A percentile compares a stretch with the other conserved stretches of the same genome.
Conservation (phyloP, 2,888 invertebrate genomes). For the Dicroscelio sp. region DNA sequence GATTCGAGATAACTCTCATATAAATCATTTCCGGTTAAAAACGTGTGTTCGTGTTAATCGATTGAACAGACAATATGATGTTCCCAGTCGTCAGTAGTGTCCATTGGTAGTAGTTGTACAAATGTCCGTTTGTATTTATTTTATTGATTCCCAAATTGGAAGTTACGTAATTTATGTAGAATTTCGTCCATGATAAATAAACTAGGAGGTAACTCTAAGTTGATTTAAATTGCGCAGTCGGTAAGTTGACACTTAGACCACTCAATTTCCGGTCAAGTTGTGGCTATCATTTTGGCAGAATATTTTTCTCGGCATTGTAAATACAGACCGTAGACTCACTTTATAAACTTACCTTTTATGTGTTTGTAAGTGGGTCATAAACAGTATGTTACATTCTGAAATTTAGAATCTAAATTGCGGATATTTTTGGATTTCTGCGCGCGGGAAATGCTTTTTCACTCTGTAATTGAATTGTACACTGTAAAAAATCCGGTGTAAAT, state of each 20-base stretch:
- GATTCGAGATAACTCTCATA: background rate
- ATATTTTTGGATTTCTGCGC: slow-evolving; percentile 36
- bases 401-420: slow-evolving; percentile 49
- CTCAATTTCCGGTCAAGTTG: background rate
- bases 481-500: too few species aligned
- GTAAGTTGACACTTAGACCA: background rate
- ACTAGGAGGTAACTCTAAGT: slow-evolving; percentile 9
- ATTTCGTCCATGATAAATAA: background rate
- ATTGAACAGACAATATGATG: background rate
- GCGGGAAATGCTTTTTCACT: slow-evolving; percentile 13
- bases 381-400: slow-evolving; percentile 51
- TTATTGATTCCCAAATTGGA: too few species aligned
- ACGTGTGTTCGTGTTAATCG: background rate
- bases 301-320: slow-evolving; percentile 11
- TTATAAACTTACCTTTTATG: slow-evolving; percentile 43
- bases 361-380: slow-evolving; percentile 60
- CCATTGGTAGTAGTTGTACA: background rate
- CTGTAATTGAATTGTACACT: too few species aligned
- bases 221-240: background rate
- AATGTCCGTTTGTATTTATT: background rate
- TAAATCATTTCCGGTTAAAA: background rate
- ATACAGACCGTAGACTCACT: slow-evolving; percentile 32
- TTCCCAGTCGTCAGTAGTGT: background rate
- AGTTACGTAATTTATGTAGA: background rate
- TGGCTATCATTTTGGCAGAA: slow-evolving; percentile 44